A percentile compares a stretch with the other conserved stretches of the same genome.
Conservation (phyloP, 1,140 invertebrate genomes). For the Hyposmocoma kahamanoa region DNA sequence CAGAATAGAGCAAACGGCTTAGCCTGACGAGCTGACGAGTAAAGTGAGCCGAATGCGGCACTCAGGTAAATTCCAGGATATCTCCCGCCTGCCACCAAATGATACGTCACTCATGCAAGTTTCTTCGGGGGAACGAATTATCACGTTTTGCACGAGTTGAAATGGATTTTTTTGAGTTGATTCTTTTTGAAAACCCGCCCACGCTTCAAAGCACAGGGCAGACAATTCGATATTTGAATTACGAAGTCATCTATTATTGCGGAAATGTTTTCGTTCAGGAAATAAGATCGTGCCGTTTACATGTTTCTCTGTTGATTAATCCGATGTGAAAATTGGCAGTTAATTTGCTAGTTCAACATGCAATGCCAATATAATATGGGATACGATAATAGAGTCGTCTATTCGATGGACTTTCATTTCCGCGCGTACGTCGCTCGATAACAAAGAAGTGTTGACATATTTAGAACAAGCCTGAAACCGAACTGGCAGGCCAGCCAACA, state of each 20-base stretch:
- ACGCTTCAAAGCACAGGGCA: no score
- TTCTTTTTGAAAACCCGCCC: no score
- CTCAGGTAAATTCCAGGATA: conserved; percentile 28
- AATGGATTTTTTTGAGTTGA: no score
- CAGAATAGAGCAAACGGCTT: conserved; percentile 26
- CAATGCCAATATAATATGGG: conserved; percentile 47
- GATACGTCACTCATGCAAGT: conserved; percentile 50
- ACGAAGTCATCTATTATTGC: no score
- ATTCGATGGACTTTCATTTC: conserved; percentile 68
- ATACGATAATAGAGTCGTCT: conserved; percentile 55
- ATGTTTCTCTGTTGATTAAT: no score
- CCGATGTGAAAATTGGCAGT: conserved; percentile 10
- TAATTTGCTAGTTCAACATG: conserved; percentile 25
- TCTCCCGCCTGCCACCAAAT: conserved; percentile 28
- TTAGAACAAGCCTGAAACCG: conserved; percentile 73
- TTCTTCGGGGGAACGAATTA: no score
- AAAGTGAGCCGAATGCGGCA: no score
- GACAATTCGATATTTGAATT: no score
- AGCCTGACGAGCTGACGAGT: conserved; percentile 33
- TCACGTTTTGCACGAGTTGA: no score
- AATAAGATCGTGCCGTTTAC: no score
- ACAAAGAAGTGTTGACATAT: conserved; percentile 71
- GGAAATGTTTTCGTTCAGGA: no score
- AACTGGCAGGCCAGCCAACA: conserved; percentile 44
- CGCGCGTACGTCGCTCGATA: conserved; percentile 60